phyloP scores from a whole-genome alignment of 2,113 vertebrate genomes.

The Sinocyclocheilus grahami region DNA sequence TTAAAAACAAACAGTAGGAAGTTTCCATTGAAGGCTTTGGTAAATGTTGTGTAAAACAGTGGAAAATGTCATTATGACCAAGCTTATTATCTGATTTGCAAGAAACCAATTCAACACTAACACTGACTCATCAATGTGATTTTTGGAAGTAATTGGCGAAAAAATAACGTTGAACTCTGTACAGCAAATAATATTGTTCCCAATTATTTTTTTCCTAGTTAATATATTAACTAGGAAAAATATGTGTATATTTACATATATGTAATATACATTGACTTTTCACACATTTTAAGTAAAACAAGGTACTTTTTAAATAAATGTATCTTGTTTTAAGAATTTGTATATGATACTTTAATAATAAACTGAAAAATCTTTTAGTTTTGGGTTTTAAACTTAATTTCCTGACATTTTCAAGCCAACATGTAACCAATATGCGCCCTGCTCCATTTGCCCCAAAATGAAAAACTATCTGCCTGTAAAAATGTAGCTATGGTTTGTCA shows the following conservation, averaged over 20 bases:
- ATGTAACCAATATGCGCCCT: background rate
- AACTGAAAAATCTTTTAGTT: too few species aligned
- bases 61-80: background rate
- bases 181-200: background rate
- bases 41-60: background rate
- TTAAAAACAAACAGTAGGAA: background rate
- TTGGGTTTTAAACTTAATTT: too few species aligned
- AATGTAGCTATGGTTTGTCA: conserved; percentile 1
- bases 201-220: background rate
- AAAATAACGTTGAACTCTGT: background rate
- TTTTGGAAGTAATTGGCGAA: background rate
- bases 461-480: background rate
- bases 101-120: background rate
- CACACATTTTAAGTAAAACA: too few species aligned
- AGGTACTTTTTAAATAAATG: background rate
- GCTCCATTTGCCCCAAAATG: too few species aligned
- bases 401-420: background rate
- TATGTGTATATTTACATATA: too few species aligned
- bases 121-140: background rate
- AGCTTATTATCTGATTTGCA: background rate
- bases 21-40: background rate
- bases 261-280: background rate
- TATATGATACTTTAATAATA: too few species aligned
- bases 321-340: background rate
- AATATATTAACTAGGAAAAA: too few species aligned